Percentiles rank a stretch among this genome's conserved stretches.
Conservation (phyloP, 2,888 invertebrate genomes). For the Lycaena phlaeas region DNA sequence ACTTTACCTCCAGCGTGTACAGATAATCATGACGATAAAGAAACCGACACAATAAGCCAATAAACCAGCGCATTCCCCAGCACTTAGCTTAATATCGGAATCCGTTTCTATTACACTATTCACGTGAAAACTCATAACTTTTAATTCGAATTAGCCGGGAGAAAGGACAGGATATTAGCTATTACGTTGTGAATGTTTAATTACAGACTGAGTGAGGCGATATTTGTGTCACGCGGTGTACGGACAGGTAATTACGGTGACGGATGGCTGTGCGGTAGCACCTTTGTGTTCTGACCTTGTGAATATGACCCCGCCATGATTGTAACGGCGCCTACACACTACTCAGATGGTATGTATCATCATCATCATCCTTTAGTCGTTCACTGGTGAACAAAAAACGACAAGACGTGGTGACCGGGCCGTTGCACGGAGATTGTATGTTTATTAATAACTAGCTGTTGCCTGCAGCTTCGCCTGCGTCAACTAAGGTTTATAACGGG, state of each 20-base stretch:
- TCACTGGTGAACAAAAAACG: no score
- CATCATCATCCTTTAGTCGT: no score
- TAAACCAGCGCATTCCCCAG: no score
- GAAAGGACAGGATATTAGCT: conserved; percentile 28
- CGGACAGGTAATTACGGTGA: conserved; percentile 32
- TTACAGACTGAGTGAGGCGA: conserved; percentile 18
- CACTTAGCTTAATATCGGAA: background rate
- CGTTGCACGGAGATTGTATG: no score
- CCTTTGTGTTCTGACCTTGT: conserved; percentile 32
- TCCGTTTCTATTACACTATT: conserved; percentile 9
- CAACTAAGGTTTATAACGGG: no score
- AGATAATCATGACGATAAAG: no score
- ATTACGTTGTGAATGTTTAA: conserved; percentile 23
- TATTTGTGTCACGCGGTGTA: conserved; percentile 27
- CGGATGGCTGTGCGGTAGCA: conserved; percentile 28
- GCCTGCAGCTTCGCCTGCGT: no score
- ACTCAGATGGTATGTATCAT: background rate
- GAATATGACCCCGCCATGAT: conserved; percentile 23
- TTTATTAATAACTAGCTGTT: no score
- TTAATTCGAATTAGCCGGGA: conserved; percentile 23
- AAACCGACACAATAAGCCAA: no score
- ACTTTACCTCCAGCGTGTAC: no score
- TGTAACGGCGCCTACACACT: conserved; percentile 1
- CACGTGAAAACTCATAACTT: conserved; percentile 13
- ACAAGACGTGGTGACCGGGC: no score